Conservation (phyloP, 1,140 invertebrate species). For the Neodiprion lecontei region DNA sequence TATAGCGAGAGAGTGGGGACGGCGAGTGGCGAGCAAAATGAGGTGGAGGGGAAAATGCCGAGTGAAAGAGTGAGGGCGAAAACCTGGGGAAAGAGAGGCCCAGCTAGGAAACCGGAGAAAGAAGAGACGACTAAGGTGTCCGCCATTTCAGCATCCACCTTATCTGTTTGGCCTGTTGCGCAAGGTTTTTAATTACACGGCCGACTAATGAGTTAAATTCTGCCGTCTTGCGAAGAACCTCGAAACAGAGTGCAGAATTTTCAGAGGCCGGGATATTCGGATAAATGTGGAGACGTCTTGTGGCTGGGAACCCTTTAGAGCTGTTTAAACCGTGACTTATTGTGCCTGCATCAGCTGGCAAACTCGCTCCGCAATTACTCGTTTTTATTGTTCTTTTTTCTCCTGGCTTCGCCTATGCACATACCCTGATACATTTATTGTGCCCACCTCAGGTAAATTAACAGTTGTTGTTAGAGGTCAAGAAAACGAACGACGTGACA, state of each 20-base stretch:
- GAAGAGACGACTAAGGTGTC: slow-evolving; percentile 32
- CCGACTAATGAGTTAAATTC: slow-evolving; percentile 54
- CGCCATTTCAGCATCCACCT: slow-evolving; percentile 46
- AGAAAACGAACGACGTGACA: background rate
- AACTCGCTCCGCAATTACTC: background rate
- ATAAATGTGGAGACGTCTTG: background rate
- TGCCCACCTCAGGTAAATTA: background rate
- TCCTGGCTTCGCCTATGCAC: background rate
- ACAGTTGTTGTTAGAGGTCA: background rate
- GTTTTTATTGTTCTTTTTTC: background rate
- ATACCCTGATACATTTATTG: background rate
- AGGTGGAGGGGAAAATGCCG: background rate
- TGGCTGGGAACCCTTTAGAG: background rate
- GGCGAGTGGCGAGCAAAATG: slow-evolving; percentile 4
- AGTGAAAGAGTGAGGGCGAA: slow-evolving; percentile 4
- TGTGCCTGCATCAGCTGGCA: background rate
- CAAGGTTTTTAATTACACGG: slow-evolving; percentile 57
- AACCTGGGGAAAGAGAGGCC: background rate
- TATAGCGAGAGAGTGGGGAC: slow-evolving; percentile 32
- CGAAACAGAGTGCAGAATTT: background rate
- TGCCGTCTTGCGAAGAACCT: slow-evolving; percentile 38
- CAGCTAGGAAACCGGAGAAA: background rate
- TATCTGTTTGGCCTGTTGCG: slow-evolving; percentile 53
- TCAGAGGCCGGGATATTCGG: slow-evolving; percentile 22
- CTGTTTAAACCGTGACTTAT: background rate